Evolutionary conservation across 2,113 vertebrate genomes (phyloP), one percentile per base, ranked within the genome.

Genomic region (Canis aureus): DNA sequence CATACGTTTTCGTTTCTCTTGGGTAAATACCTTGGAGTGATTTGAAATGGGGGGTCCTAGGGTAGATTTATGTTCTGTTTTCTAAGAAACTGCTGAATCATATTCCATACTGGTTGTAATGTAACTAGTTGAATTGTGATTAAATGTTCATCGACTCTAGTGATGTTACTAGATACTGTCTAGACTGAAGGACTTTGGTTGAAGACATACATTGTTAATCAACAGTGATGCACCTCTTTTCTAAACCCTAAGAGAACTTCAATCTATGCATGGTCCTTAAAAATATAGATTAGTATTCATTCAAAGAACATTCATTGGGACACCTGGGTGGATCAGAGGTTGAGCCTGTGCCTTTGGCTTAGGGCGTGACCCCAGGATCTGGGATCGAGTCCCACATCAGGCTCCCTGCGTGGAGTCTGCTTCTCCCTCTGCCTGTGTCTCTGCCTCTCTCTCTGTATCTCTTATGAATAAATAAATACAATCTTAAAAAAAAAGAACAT

Each of bases 131-230:
- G 22, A 73, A 74, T 17, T 97, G 49, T 59, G 88, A 11, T 95
- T 98, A 89, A 91, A 91, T 32, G 88, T 95, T 84, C 0, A 43
- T 81, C 85, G 71, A 13, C 89, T 87, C 73, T 78, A 89, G 94
- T 88, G 25, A 32, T 11, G 66, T 94, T 95, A 7, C 27, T 91
- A 62, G 57, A 76, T 93, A 85, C 29, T 64, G 25, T 94, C 8
- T 93, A 59, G 51, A 91, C 10, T 92, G 51, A 86, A 27, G 51
- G 80, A 78, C 25, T 96, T 51, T n/a, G 89, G 82, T 85, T 60
- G 8, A 73, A 84, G 86, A 85, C 67, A 29, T 0, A 19, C 27
- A 9, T 49, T 66, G 59, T 22, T 92, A 55, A 29, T 29, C 32
- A 71, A 23, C 19, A 80, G 51, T 67, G 49, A 62, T 49, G 13